A percentile compares a stretch with the other conserved stretches of the same genome.
Evolutionary conservation across 2,888 invertebrate genomes (phyloP).

Genomic region (Creontiades dilutus): DNA sequence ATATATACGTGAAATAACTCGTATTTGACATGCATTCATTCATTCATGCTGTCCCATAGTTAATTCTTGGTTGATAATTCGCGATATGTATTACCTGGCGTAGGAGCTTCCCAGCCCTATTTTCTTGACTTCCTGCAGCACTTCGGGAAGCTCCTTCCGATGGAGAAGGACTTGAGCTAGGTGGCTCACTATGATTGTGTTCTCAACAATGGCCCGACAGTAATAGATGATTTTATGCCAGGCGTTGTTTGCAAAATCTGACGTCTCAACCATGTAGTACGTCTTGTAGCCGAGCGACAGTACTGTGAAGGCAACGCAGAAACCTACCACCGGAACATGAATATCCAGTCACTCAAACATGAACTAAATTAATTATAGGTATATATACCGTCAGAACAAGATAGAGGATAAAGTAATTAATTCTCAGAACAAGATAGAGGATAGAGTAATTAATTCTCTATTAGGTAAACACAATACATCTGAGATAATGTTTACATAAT

Average conservation of each 20-base stretch:
- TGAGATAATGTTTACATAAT: too few species aligned
- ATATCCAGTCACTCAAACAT: too few species aligned
- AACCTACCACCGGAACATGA: neutral
- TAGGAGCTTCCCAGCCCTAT: conserved; percentile 44
- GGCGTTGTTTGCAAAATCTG: conserved; percentile 58
- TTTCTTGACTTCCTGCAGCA: conserved; percentile 40
- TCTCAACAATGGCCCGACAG: conserved; percentile 58
- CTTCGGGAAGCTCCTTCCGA: conserved; percentile 46
- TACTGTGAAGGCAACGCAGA: conserved; percentile 15
- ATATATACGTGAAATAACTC: too few species aligned
- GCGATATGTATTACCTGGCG: conserved; percentile 3
- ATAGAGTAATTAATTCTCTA: too few species aligned
- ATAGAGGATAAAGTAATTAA: too few species aligned
- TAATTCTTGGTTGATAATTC: too few species aligned
- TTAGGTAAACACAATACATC: too few species aligned
- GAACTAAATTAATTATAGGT: too few species aligned
- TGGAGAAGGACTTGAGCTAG: conserved; percentile 45
- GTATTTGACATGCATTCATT: too few species aligned
- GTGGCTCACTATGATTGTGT: conserved; percentile 58
- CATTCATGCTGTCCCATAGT: too few species aligned
- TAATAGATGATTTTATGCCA: conserved; percentile 67
- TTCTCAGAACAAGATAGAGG: too few species aligned
- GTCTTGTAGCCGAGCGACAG: conserved; percentile 55
- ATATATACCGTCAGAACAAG: too few species aligned
- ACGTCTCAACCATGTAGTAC: conserved; percentile 52